Evolutionary conservation across 2,113 vertebrate genomes (phyloP).

Genomic region (Python bivittatus): DNA sequence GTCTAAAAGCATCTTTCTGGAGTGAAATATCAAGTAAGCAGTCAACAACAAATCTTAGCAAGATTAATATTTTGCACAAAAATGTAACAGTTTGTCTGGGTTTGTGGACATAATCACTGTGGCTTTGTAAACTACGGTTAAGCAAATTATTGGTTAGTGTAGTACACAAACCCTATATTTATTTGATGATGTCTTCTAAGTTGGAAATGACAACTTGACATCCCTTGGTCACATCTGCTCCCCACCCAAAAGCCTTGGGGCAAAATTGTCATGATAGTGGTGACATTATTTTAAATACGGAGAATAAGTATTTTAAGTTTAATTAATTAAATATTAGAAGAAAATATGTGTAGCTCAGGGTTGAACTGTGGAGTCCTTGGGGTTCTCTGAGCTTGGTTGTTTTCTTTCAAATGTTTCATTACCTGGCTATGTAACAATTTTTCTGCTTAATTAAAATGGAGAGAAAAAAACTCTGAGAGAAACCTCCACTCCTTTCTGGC

Average conservation of each 20-base stretch:
- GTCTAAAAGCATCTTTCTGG: not conserved
- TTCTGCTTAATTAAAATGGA: no score
- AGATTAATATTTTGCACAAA: not conserved
- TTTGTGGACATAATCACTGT: not conserved
- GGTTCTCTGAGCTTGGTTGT: no score
- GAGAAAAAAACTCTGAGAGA: no score
- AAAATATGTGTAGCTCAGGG: no score
- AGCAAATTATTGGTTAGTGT: not conserved
- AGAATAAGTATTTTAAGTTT: not conserved
- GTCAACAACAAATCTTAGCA: not conserved
- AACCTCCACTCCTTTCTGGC: no score
- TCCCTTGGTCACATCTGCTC: not conserved
- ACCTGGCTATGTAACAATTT: no score
- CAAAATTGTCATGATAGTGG: not conserved
- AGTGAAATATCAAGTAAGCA: not conserved
- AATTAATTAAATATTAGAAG: not conserved
- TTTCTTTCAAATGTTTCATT: no score
- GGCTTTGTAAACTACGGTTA: not conserved
- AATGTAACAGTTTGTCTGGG: not conserved
- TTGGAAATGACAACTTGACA: not conserved
- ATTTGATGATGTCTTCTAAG: not conserved
- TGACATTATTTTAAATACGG: not conserved
- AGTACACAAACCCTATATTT: not conserved
- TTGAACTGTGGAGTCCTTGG: no score
- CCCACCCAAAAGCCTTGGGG: not conserved